Percentiles rank a stretch among this genome's conserved stretches.
These are phyloP conservation scores for Allophyes oxyacanthae DNA, from an alignment of 2,888 invertebrate species.

Conservation along the genomic window DNA sequence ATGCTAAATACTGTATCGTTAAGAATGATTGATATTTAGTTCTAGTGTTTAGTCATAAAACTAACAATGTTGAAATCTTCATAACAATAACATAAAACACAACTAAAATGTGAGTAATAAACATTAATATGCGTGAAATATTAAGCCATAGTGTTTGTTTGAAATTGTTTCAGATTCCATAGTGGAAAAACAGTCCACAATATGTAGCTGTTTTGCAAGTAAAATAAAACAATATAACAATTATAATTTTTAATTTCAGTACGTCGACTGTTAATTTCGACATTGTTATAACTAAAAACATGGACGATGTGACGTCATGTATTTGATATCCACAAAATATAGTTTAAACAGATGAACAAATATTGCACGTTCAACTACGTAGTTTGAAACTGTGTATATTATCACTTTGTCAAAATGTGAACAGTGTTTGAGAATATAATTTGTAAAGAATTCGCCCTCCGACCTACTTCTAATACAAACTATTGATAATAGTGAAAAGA, in stretches of 20 bases:
- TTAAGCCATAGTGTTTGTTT: slow-evolving; percentile 1
- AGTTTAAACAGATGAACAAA: slow-evolving; percentile 48
- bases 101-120: slow-evolving; percentile 1
- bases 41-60: slow-evolving; percentile 3
- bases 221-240: slow-evolving; percentile 4
- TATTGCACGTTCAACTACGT: slow-evolving; percentile 24
- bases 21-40: background rate
- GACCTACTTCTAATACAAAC: slow-evolving; percentile 1
- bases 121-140: background rate
- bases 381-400: slow-evolving; percentile 17
- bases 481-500: no score
- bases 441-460: slow-evolving; percentile 18
- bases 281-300: slow-evolving; percentile 28
- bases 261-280: slow-evolving; percentile 19
- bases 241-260: slow-evolving; percentile 3
- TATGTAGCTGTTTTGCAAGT: background rate
- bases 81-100: slow-evolving; percentile 1
- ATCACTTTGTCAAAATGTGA: slow-evolving; percentile 17
- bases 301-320: slow-evolving; percentile 31
- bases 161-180: slow-evolving; percentile 2
- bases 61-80: background rate
- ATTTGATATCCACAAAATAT: slow-evolving; percentile 21
- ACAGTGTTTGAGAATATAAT: slow-evolving; percentile 17
- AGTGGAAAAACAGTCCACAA: slow-evolving; percentile 2
- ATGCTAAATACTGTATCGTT: background rate